These are phyloP conservation scores for Noctua janthina DNA, from an alignment of 2,888 invertebrate species.

Conservation along the genomic window DNA sequence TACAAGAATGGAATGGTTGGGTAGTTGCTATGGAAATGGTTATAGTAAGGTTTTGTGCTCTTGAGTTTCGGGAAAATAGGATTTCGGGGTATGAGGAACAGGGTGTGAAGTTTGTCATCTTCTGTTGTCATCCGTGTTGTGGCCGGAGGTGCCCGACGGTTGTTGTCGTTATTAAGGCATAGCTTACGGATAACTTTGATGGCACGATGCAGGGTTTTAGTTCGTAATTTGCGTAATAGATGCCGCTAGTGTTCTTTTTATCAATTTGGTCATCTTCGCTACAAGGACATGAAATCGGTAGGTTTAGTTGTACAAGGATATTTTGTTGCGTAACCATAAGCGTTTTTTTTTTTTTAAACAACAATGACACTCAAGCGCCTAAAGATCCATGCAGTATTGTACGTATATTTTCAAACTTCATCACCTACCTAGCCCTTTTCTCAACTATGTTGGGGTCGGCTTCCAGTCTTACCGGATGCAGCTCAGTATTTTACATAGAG, in stretches of 20 bases:
- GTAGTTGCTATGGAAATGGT: constrained; percentile 3
- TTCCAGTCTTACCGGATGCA: background rate
- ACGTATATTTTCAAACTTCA: background rate
- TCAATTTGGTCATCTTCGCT: background rate
- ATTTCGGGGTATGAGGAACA: background rate
- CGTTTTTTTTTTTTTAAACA: no score
- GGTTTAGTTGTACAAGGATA: background rate
- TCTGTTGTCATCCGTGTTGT: background rate
- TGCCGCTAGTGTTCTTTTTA: background rate
- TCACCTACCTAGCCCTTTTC: background rate
- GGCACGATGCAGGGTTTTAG: background rate
- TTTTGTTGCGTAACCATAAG: background rate
- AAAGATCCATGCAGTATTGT: background rate
- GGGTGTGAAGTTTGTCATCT: background rate
- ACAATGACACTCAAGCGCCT: background rate
- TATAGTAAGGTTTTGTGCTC: constrained; percentile 4
- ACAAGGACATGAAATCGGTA: background rate
- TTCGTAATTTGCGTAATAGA: background rate
- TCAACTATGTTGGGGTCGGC: background rate
- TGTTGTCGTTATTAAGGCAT: background rate
- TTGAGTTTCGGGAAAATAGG: background rate
- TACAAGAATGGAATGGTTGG: background rate
- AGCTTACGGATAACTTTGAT: background rate
- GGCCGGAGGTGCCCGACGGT: background rate
- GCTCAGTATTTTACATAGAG: background rate